Evolutionary conservation across 2,797 vertebrate genomes (phyloP).

Genomic region (Peromyscus eremicus): DNA sequence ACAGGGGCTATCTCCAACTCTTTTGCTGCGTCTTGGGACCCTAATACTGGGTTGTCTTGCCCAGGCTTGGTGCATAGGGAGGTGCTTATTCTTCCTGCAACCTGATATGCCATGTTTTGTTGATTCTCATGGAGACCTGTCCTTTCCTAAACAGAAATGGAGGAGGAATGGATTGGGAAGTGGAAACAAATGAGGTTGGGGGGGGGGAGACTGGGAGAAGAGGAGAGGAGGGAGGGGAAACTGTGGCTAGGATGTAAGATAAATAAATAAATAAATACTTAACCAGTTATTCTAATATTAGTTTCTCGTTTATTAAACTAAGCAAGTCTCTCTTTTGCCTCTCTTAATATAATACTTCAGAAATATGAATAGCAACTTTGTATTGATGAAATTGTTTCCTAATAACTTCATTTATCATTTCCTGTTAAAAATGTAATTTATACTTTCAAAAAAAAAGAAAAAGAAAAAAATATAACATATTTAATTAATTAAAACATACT

Average conservation of each 20-base stretch:
- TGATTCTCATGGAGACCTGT: neutral
- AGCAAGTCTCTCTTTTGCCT: neutral
- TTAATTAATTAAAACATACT: neutral
- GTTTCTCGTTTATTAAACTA: neutral
- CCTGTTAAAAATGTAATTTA: neutral
- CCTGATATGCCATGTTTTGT: neutral
- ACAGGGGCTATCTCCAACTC: neutral
- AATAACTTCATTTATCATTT: neutral
- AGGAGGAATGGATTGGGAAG: neutral
- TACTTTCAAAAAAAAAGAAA: too few relatives aligned
- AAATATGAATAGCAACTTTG: neutral
- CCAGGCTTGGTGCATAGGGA: neutral
- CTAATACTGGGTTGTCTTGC: neutral
- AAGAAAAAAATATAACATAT: neutral
- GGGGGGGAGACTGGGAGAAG: too few relatives aligned
- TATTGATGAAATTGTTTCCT: neutral
- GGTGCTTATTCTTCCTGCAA: neutral
- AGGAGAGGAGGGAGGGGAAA: neutral
- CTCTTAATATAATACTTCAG: neutral
- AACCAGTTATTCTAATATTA: neutral
- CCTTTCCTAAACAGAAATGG: neutral
- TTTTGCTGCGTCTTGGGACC: neutral
- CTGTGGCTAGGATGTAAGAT: neutral
- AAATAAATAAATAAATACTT: neutral
- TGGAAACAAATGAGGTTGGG: too few relatives aligned